Base-by-base conservation (phyloP, 2,113 vertebrate species). In the Oenanthe melanoleuca region DNA sequence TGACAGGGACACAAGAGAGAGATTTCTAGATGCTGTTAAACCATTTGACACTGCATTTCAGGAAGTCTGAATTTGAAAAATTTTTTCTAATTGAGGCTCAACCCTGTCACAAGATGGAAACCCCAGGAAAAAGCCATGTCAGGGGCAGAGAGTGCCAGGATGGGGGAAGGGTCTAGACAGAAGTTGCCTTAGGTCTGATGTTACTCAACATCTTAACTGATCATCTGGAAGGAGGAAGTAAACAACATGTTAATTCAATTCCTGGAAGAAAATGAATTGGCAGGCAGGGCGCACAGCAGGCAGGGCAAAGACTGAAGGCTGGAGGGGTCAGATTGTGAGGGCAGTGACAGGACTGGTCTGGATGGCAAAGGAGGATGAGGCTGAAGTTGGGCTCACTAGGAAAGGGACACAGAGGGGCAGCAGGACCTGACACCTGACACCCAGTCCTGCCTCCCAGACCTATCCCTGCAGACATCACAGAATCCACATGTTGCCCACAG, bases 1-100 rank as follows among this genome's bases (percentile, higher is more conserved):
- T 88, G 93, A 92, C 71, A 94, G 92, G 42, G 56, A 95, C 77
- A 90, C 79, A 87, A 82, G 38, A 67, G 71, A 91, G 70, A 92
- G 92, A 94, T 93, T 78, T 95, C 83, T 86, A 91, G 88, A 90
- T 56, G 71, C 44, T 89, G 70, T 82, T 90, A 92, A 96, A 80
- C 26, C 59, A 61, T 88, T 93, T 93, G 92, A 95, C 75, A 72
- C 82, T 56, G 38, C n/a, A 89, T 84, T 67, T 83, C 52, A 79
- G 80, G 56, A 94, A 94, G 65, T 55, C 45, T 33, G 86, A 55
- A 64, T 79, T 79, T 63, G 1, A 93, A 92, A 86, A 70, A 29
- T 2, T 42, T 44, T 33, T 77, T 18, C 57, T 89, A 74, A 87
- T 34, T 69, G 13, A 44, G 50, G 70, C 66, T 80, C 26, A 77